phyloP scores from a whole-genome alignment of 2,113 vertebrate species.

The Tursiops truncatus region DNA sequence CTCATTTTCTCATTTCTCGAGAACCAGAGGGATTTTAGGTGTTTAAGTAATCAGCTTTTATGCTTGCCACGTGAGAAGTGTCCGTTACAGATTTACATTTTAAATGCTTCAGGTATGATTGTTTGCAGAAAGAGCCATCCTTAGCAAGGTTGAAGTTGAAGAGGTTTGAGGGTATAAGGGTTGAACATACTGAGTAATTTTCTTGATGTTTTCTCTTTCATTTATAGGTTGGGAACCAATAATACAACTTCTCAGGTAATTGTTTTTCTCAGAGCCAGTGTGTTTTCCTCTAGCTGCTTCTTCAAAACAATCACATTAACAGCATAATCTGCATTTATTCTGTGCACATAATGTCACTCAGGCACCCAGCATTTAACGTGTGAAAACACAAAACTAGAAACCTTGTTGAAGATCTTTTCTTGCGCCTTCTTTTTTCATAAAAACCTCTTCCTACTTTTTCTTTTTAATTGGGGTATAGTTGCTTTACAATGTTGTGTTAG shows the following conservation, averaged over 20 bases:
- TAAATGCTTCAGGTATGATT: background rate
- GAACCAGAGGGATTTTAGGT: background rate
- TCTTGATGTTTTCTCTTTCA: constrained; percentile 66
- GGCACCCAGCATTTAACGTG: background rate
- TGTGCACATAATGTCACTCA: background rate
- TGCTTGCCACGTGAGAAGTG: background rate
- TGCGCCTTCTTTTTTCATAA: background rate
- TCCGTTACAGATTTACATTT: background rate
- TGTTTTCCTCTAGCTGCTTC: background rate
- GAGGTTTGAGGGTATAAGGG: background rate
- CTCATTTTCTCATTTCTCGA: background rate
- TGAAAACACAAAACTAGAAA: constrained; percentile 49
- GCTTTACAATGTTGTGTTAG: no score
- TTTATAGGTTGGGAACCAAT: constrained; percentile 84
- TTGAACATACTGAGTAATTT: background rate
- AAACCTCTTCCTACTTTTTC: background rate
- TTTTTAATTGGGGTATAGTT: no score
- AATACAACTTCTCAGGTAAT: constrained; percentile 76
- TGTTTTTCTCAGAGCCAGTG: constrained; percentile 7
- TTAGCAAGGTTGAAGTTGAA: background rate
- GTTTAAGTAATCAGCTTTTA: background rate
- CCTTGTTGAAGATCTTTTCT: background rate
- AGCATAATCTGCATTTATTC: background rate
- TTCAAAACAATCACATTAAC: background rate
- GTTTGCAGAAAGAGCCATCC: background rate